These are phyloP conservation scores for Pachydiplax longipennis DNA, from an alignment of 2,888 invertebrate species.

Conservation along the genomic window DNA sequence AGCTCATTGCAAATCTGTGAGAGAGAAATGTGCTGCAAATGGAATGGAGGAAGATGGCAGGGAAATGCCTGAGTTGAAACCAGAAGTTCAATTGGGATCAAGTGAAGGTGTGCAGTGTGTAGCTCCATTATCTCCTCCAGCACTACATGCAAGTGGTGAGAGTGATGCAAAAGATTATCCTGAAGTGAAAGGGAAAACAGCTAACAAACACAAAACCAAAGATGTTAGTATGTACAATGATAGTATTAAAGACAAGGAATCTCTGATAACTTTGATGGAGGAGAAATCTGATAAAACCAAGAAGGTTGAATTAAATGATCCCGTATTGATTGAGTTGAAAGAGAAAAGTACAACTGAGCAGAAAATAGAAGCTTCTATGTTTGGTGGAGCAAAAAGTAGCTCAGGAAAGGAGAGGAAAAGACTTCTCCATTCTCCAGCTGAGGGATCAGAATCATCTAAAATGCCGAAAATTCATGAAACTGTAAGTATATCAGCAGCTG, in stretches of 20 bases:
- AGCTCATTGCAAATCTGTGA: background rate
- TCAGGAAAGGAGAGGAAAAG: constrained; percentile 58
- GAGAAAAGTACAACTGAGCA: constrained; percentile 61
- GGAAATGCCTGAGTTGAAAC: constrained; percentile 52
- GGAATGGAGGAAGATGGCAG: constrained; percentile 53
- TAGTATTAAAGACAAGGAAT: background rate
- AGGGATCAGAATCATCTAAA: background rate
- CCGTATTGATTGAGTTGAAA: constrained; percentile 61
- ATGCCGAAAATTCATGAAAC: constrained; percentile 26
- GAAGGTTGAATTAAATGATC: constrained; percentile 58
- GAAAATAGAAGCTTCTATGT: constrained; percentile 59
- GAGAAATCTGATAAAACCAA: constrained; percentile 52
- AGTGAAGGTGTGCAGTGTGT: constrained; percentile 44
- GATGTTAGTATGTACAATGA: background rate
- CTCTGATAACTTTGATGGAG: background rate
- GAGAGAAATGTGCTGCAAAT: background rate
- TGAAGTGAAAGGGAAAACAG: background rate
- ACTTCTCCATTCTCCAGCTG: background rate
- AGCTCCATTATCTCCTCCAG: constrained; percentile 50
- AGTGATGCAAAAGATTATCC: constrained; percentile 11
- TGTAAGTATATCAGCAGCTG: background rate
- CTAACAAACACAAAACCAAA: background rate
- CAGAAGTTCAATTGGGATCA: constrained; percentile 49
- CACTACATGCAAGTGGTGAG: constrained; percentile 45
- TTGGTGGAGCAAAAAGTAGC: background rate